Evolutionary conservation across 2,888 invertebrate genomes (phyloP), one percentile per base, ranked within the genome.

Genomic region (Eucera pruinosa): DNA sequence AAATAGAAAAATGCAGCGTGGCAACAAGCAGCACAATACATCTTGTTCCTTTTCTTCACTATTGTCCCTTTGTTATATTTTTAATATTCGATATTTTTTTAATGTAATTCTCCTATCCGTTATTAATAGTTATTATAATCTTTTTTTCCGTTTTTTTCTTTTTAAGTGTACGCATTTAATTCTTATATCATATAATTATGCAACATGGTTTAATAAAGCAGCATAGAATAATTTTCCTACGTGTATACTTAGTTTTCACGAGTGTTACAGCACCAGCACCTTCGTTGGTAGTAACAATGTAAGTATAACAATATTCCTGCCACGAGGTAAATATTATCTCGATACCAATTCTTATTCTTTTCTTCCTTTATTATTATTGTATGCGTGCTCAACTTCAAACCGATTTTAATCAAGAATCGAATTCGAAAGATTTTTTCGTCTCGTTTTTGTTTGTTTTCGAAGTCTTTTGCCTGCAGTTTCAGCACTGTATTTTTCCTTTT

Each of bases 241-340:
- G 9, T 78, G 55, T 74, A 60, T 73, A 79, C 78, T 67, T 73
- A 65, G 60, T 67, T 73, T n/a, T 78, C 67, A 66, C 58, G 55
- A 73, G 71, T 66, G 78, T 81, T 81, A 81, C 81, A 82, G 75
- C 81, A 81, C 81, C 81, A 81, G 81, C 70, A 78, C 75, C 81
- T 61, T 78, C 41, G 73, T 81, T 80, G 73, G 77, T 73, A 81
- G 69, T 77, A 81, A 74, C 81, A 78, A 73, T n/a, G 68, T 78
- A 71, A 81, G 50, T 71, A 62, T 67, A 71, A 71, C 39, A 69
- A 52, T 66, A 66, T 78, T 71, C 48, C 43, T 43, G 30, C 54
- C 65, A 47, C 45, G 11, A 71, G 61, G 52, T 66, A 66, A 47
- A 65, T 68, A 25, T 45, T 41, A 58, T 36, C 23, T 43, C 9